Evolutionary conservation across 2,888 invertebrate genomes (phyloP), one percentile per base, ranked within the genome.

Genomic region (Trachelus stipa): DNA sequence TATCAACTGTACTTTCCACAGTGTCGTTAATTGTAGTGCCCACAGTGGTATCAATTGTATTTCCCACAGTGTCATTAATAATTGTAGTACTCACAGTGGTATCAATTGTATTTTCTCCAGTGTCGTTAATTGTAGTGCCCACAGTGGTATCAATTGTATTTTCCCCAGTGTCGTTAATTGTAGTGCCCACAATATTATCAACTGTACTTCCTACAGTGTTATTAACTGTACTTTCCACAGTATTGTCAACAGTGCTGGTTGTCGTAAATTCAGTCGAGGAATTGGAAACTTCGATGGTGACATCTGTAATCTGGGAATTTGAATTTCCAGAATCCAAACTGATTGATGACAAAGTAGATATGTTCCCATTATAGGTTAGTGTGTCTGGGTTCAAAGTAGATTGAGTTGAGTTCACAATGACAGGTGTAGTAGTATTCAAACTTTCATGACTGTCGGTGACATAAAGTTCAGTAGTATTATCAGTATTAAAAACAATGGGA

Each of bases 91-190:
- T 3, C 11, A 35, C 3, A 4, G 1, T 37, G 12, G 3, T 12
- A 23, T 69, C 73, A 4, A 81, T 81, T n/a, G 80, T 79, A 23
- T 76, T 77, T 74, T 80, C 81, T 0, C 73, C 73, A 81, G 40
- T 11, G 76, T 76, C 6, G 85, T 35, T 79, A 31, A 81, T 75
- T 68, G 73, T 15, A 12, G 69, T 71, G 34, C 30, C 74, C 40
- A 79, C 35, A 9, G 73, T 73, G 9, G 23, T 75, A 15, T 73
- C 40, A 35, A 68, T 75, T 34, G 79, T 78, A 23, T 75, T 79
- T 73, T 80, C 81, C 0, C 74, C 71, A 81, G 40, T 12, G 76
- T 76, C 3, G 83, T 35, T 79, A 33, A 81, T 73, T 40, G 73
- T 23, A 23, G 68, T 71, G 31, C 30, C 73, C 35, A 79, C 40